These are phyloP conservation scores for Blastobasis adustella DNA, from an alignment of 2,888 invertebrate species.

Conservation along the genomic window DNA sequence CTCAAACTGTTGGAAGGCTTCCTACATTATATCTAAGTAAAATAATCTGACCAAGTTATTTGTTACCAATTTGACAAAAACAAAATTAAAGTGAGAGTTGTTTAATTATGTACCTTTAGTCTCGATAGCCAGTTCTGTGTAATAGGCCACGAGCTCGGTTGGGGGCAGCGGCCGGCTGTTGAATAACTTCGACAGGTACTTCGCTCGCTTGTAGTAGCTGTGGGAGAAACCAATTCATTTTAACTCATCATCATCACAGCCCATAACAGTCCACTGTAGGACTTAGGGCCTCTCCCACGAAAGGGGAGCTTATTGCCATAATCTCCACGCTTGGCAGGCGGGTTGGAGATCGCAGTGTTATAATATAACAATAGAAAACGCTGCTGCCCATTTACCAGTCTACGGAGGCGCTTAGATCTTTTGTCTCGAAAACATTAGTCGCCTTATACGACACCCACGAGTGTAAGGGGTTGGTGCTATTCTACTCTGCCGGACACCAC, in stretches of 20 bases:
- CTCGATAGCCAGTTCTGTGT: constrained; percentile 43
- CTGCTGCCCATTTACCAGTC: background rate
- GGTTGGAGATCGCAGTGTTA: too few relatives aligned
- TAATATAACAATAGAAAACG: too few relatives aligned
- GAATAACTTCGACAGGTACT: constrained; percentile 39
- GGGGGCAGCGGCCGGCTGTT: constrained; percentile 30
- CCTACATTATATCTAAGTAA: background rate
- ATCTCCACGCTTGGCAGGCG: too few relatives aligned
- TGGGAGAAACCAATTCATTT: constrained; percentile 8
- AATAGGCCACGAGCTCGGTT: constrained; percentile 34
- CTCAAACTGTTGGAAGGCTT: background rate
- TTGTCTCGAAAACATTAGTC: too few relatives aligned
- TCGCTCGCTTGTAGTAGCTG: constrained; percentile 41
- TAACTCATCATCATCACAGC: too few relatives aligned
- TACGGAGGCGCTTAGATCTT: background rate
- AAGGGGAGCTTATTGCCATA: too few relatives aligned
- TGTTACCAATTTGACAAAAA: background rate
- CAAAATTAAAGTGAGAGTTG: background rate
- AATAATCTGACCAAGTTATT: background rate
- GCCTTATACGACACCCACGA: too few relatives aligned
- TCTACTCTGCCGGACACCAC: too few relatives aligned
- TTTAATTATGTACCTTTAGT: constrained; percentile 30
- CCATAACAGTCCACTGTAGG: too few relatives aligned
- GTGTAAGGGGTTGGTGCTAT: too few relatives aligned
- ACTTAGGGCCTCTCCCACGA: too few relatives aligned